Percentiles rank a stretch among this genome's conserved stretches.
These are phyloP conservation scores for Kryptolebias marmoratus DNA, from an alignment of 2,113 vertebrate genomes.

Conservation along the genomic window DNA sequence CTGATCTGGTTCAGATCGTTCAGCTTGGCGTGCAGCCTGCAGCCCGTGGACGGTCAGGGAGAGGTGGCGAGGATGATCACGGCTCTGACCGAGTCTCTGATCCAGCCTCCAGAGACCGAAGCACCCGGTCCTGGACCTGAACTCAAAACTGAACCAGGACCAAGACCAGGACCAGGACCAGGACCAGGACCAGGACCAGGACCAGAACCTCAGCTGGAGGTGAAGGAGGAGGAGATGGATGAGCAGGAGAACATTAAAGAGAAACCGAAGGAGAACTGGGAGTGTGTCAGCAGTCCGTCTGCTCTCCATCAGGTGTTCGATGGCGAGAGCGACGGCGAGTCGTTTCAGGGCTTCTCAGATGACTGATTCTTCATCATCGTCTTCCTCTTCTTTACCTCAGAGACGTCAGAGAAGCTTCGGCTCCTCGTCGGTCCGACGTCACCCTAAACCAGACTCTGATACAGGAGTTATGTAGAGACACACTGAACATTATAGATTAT, in stretches of 20 bases:
- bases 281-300: neutral
- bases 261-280: neutral
- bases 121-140: neutral
- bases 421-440: neutral
- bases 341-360: slow-evolving; percentile 84
- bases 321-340: slow-evolving; percentile 82
- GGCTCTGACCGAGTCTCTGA: slow-evolving; percentile 81
- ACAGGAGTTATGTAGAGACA: neutral
- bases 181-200: too few species aligned
- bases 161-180: neutral
- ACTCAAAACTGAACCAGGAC: neutral
- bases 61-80: slow-evolving; percentile 81
- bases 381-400: neutral
- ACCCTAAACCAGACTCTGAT: neutral
- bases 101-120: slow-evolving; percentile 40
- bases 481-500: neutral
- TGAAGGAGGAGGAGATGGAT: neutral
- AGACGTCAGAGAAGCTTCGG: neutral
- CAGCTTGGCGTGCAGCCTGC: slow-evolving; percentile 77
- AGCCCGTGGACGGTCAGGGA: slow-evolving; percentile 69
- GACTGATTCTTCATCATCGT: neutral
- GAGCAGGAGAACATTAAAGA: neutral
- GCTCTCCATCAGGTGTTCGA: slow-evolving; percentile 76
- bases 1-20: slow-evolving; percentile 79
- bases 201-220: slow-evolving; percentile 4